Evolutionary conservation across 2,888 invertebrate species (phyloP).

Genomic region (Dicroscelio sp.): DNA sequence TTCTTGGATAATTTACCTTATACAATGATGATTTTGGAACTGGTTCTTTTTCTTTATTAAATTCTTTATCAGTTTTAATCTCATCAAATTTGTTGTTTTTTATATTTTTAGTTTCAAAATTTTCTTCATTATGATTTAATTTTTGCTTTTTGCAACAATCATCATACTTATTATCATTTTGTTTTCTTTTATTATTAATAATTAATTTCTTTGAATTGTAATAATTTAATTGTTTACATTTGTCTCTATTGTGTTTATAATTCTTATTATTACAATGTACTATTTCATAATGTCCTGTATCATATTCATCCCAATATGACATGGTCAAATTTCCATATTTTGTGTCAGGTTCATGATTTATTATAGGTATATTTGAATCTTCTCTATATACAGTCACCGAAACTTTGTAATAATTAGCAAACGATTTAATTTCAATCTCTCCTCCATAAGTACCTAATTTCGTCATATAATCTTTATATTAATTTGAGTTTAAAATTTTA

Average conservation of each 20-base stretch:
- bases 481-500: background rate
- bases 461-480: background rate
- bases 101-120: background rate
- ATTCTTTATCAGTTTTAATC: background rate
- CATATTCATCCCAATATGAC: background rate
- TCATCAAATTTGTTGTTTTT: background rate
- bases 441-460: conserved; percentile 21
- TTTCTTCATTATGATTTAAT: background rate
- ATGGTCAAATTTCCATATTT: background rate
- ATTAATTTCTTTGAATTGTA: background rate
- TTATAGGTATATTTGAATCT: background rate
- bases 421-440: conserved; percentile 24
- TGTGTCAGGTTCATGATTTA: background rate
- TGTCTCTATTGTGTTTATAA: background rate
- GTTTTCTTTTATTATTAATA: conserved; percentile 13
- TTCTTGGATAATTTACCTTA: background rate
- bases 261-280: background rate
- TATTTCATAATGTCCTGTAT: conserved; percentile 21
- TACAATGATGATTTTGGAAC: background rate
- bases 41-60: background rate
- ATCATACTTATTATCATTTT: background rate
- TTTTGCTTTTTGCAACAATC: background rate
- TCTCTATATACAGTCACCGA: background rate
- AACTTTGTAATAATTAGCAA: conserved; percentile 22
- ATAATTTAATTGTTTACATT: background rate